Evolutionary conservation across 2,113 vertebrate genomes (phyloP).

Genomic region (Scomber scombrus): DNA sequence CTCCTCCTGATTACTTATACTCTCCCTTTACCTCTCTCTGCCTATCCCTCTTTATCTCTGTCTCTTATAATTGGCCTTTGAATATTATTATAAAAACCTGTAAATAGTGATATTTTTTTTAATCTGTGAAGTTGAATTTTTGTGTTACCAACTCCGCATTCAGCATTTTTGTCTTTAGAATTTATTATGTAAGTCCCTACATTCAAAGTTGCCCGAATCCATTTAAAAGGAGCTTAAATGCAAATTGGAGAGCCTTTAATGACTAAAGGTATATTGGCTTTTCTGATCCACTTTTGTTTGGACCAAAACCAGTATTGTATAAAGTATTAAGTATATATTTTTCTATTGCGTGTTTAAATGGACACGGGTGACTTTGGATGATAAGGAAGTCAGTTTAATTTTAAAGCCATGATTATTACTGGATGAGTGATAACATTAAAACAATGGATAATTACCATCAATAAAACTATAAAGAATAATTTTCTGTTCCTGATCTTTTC

Average conservation of each 20-base stretch:
- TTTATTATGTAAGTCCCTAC: conserved; percentile 99
- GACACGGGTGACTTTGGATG: conserved; percentile 99
- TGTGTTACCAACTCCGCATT: conserved; percentile 92
- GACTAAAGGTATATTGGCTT: conserved; percentile 98
- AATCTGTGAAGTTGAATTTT: conserved; percentile 98
- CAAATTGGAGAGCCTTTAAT: conserved; percentile 99
- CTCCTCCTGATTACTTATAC: conserved; percentile 55
- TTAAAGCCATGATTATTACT: conserved; percentile 99
- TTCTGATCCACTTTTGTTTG: conserved; percentile 99
- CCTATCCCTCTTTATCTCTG: conserved; percentile 54
- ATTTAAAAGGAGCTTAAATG: conserved; percentile 98
- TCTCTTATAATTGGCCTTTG: conserved; percentile 84
- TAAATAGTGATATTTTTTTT: conserved; percentile 96
- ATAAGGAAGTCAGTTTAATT: conserved; percentile 99
- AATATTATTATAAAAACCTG: conserved; percentile 94
- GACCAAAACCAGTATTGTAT: conserved; percentile 99
- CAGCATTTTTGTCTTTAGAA: conserved; percentile 96
- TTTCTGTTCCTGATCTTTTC: neutral
- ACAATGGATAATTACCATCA: conserved; percentile 99
- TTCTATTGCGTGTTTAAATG: conserved; percentile 99
- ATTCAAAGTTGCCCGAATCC: conserved; percentile 99
- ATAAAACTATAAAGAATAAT: conserved; percentile 91
- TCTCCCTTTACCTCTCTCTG: conserved; percentile 74
- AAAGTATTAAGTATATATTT: conserved; percentile 99
- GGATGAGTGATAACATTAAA: conserved; percentile 97